Base-by-base conservation (phyloP, 1,140 invertebrate genomes). In the Drosophila kohkoa region DNA sequence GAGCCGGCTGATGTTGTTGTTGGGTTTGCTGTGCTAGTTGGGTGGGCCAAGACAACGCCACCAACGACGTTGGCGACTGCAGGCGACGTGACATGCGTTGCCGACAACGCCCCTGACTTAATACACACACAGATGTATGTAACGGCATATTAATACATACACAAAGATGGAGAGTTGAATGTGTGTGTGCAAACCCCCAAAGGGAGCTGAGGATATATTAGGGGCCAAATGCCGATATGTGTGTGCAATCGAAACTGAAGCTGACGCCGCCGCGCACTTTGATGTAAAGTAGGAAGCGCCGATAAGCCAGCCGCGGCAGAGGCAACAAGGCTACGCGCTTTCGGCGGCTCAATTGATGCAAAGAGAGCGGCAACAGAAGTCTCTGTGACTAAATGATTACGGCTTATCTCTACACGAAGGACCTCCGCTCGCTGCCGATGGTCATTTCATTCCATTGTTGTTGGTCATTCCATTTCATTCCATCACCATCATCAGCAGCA, bases 321-420 rank as follows among this genome's bases (percentile, higher is more conserved):
- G 64, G 43, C 20, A 63, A 57, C 55, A 78, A 80, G 68, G 78
- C 45, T 64, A 54, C 60, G 52, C 54, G 51, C 32, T 51, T 52
- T 28, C 59, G 73, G 68, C 68, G 52, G 49, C 46, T 65, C 73
- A 75, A 75, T 75, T 75, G 68, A 75, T 38, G 35, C 6, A 38
- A 10, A 38, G 35, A 8, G 35, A 38, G 35, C 35, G 10, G 35
- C 35, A 64, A 55, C 30, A 32, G 67, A 67, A 66, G 77, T 46
- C 46, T 76, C 72, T 87, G 82, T 81, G 81, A 85, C 81, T 82
- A 89, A 89, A 74, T 76, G 85, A 89, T 89, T 89, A 89, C 72
- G 66, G 78, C 88, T 89, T 83, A 89, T 89, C 85, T 89, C 85
- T 80, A 54, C 62, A 59, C 71, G 81, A 83, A 89, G 85, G 83